phyloP scores from a whole-genome alignment of 2,797 vertebrate genomes.

The Clarias fuscus region DNA sequence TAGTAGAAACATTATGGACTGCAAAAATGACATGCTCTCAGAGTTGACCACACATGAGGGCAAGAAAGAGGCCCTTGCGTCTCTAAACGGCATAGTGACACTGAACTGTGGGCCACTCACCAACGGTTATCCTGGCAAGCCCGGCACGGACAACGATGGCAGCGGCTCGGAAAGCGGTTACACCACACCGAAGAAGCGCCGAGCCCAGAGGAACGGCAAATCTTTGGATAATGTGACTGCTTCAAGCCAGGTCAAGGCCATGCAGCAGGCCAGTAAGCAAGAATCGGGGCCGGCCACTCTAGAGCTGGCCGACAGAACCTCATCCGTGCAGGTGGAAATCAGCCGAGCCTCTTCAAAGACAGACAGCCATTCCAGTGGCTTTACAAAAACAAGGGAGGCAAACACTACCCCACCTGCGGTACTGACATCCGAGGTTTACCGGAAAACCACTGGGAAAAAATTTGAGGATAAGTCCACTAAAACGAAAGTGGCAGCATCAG shows the following conservation, averaged over 20 bases:
- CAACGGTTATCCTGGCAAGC: conserved; percentile 89
- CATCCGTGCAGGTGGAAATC: conserved; percentile 76
- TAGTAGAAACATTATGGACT: conserved; percentile 84
- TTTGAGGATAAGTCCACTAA: conserved; percentile 88
- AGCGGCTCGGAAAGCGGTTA: conserved; percentile 95
- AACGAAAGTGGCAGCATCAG: conserved; percentile 82
- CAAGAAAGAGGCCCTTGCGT: conserved; percentile 78
- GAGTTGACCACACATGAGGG: conserved; percentile 61
- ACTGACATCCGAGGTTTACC: conserved; percentile 72
- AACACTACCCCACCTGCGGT: conserved; percentile 70
- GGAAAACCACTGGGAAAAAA: conserved; percentile 91
- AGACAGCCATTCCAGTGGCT: conserved; percentile 63
- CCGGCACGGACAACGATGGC: conserved; percentile 86
- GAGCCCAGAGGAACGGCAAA: conserved; percentile 87
- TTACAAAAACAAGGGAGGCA: conserved; percentile 63
- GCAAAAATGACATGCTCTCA: conserved; percentile 81
- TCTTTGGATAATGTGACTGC: conserved; percentile 83
- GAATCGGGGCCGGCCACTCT: conserved; percentile 61
- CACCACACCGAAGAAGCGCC: conserved; percentile 91
- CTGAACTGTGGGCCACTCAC: conserved; percentile 81
- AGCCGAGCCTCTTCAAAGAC: conserved; percentile 72
- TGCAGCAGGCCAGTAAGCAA: conserved; percentile 76
- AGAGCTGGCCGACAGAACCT: conserved; percentile 77
- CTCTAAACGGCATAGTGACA: conserved; percentile 88
- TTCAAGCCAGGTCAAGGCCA: conserved; percentile 81